Base-by-base conservation (phyloP, 1,140 invertebrate species). In the Sycobia sp. region DNA sequence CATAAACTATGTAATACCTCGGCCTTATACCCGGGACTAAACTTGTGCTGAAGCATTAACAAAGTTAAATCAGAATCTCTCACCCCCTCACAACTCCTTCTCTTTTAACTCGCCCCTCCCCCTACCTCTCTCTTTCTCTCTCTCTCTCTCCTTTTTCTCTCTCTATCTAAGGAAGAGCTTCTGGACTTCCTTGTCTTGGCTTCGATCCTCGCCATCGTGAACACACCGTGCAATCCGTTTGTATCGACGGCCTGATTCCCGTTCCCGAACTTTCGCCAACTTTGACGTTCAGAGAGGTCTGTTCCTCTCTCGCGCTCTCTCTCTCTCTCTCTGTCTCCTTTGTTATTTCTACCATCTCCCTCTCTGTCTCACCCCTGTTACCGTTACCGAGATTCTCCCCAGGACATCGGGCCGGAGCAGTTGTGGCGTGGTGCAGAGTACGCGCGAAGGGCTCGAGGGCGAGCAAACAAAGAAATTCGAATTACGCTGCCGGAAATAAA, bases 1-100 rank as follows among this genome's bases (percentile, higher is more conserved):
- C 53, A 56, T 56, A 56, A 56, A 56, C 53, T 56, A 56, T 56
- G 27, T 56, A 56, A 56, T 56, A 56, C 53, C 39, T 20, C 11
- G 39, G 53, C 39, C 32, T 18, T 51, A 36, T 51, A 51, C 32
- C 13, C 7, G 7, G 23, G 36, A 36, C 29, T 51, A 54, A 55
- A 55, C 36, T 27, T 29, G 38, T 3, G 14, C 22, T 4, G 29
- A n/a, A 23, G 54, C 54, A 56, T 56, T 56, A 56, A 56, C 39
- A 43, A 56, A 56, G 54, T 56, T 56, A 56, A 56, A 56, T 56
- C 54, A 56, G 34, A 56, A 44, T 34, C 25, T 56, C 53, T 29
- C 22, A 13, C 14, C n/a, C n/a, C n/a, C n/a, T n/a, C n/a, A 4
- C 34, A 25, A 2, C 27, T 18, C 39, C 51, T 41, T 34, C 49